Conservation (phyloP, 2,113 vertebrate species). For the Cephalopholis sonnerati region DNA sequence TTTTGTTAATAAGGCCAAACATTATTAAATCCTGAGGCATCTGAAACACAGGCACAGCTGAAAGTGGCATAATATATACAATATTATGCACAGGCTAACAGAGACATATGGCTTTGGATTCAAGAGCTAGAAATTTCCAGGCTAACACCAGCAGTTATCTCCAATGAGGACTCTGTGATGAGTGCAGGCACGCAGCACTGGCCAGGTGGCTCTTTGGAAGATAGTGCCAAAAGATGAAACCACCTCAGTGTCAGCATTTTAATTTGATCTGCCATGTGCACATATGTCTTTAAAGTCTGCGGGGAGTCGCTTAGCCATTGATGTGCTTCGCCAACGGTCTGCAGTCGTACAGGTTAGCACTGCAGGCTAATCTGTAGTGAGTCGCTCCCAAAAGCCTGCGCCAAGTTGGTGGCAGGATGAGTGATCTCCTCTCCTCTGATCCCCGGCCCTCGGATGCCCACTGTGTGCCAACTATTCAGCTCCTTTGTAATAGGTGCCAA, state of each 20-base stretch:
- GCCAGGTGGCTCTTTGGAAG: slow-evolving; percentile 81
- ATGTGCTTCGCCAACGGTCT: slow-evolving; percentile 75
- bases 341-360: slow-evolving; percentile 77
- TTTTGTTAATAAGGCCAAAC: slow-evolving; percentile 14
- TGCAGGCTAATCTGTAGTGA: slow-evolving; percentile 79
- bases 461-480: slow-evolving; percentile 75
- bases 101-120: slow-evolving; percentile 76
- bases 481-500: slow-evolving; percentile 82
- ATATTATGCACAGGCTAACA: slow-evolving; percentile 70
- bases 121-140: slow-evolving; percentile 56
- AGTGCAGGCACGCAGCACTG: slow-evolving; percentile 65
- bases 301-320: slow-evolving; percentile 77
- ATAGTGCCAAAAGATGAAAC: slow-evolving; percentile 81
- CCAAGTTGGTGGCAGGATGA: slow-evolving; percentile 76
- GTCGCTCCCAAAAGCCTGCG: slow-evolving; percentile 65
- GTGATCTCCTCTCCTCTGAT: slow-evolving; percentile 80
- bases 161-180: slow-evolving; percentile 69
- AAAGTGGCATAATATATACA: slow-evolving; percentile 52
- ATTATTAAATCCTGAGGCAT: slow-evolving; percentile 35
- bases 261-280: slow-evolving; percentile 82
- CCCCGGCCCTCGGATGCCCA: slow-evolving; percentile 72
- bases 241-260: slow-evolving; percentile 82
- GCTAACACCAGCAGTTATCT: slow-evolving; percentile 78
- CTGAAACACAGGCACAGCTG: slow-evolving; percentile 19
- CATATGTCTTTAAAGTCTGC: slow-evolving; percentile 83